phyloP scores from a whole-genome alignment of 2,888 invertebrate species.

The Pyrocoelia pectoralis region DNA sequence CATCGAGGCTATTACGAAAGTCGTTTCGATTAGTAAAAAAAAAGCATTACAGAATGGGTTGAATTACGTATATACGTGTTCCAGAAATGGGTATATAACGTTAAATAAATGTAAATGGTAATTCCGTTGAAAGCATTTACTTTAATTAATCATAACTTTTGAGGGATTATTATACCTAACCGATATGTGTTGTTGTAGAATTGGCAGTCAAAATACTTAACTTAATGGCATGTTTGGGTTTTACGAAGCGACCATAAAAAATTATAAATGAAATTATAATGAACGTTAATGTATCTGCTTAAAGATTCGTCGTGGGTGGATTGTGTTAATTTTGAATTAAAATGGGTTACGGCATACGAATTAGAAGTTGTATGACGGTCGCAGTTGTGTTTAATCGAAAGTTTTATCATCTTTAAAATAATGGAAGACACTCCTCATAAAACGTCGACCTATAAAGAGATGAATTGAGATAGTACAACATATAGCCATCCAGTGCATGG shows the following conservation, averaged over 20 bases:
- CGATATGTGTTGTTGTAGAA: not conserved
- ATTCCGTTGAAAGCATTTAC: constrained; percentile 1
- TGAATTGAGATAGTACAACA: constrained; percentile 30
- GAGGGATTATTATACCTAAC: not conserved
- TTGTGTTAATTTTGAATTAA: constrained; percentile 5
- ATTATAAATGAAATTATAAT: constrained; percentile 7
- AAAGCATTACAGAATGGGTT: not conserved
- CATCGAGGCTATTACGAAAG: not conserved
- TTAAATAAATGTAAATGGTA: constrained; percentile 1
- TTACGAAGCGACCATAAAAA: not conserved
- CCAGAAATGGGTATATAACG: not conserved
- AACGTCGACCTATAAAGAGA: constrained; percentile 30
- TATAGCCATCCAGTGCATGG: constrained; percentile 26
- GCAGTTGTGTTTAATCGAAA: not conserved
- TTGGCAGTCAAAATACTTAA: constrained; percentile 1
- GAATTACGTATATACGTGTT: not conserved
- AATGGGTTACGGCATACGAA: not conserved
- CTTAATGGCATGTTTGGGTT: constrained; percentile 7
- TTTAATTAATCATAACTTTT: constrained; percentile 1
- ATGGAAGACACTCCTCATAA: constrained; percentile 27
- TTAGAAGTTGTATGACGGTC: not conserved
- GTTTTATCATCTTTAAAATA: constrained; percentile 3
- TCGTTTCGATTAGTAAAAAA: not conserved
- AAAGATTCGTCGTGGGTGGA: not conserved
- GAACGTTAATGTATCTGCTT: not conserved